Conservation (phyloP, 2,113 vertebrate species). For the Xiphias gladius region DNA sequence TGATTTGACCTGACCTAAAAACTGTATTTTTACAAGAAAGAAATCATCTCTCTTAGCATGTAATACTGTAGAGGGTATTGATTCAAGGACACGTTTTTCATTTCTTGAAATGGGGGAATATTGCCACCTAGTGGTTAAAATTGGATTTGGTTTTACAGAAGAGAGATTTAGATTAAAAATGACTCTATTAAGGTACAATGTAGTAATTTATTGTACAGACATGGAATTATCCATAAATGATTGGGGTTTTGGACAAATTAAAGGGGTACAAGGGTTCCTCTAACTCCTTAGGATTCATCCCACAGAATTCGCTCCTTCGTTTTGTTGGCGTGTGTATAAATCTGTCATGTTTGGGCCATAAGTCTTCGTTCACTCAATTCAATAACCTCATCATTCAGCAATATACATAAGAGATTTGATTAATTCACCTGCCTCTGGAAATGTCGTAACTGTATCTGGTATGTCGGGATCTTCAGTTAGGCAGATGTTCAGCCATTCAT, state of each 20-base stretch:
- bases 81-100: neutral
- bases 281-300: neutral
- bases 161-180: neutral
- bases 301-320: neutral
- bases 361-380: neutral
- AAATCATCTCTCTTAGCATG: no score
- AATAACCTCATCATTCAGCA: neutral
- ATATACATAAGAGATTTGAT: neutral
- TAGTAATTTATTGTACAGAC: neutral
- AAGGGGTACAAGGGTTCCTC: neutral
- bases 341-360: neutral
- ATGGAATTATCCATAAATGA: neutral
- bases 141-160: neutral
- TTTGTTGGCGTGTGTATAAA: neutral
- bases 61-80: no score
- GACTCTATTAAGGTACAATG: neutral
- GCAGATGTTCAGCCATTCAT: neutral
- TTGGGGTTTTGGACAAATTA: neutral
- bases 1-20: no score
- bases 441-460: neutral
- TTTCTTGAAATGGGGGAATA: slow-evolving; percentile 3
- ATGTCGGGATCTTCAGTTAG: neutral
- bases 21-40: no score
- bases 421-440: neutral
- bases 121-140: slow-evolving; percentile 53